phyloP scores from a whole-genome alignment of 1,140 invertebrate species.

The Caenorhabditis latens region DNA sequence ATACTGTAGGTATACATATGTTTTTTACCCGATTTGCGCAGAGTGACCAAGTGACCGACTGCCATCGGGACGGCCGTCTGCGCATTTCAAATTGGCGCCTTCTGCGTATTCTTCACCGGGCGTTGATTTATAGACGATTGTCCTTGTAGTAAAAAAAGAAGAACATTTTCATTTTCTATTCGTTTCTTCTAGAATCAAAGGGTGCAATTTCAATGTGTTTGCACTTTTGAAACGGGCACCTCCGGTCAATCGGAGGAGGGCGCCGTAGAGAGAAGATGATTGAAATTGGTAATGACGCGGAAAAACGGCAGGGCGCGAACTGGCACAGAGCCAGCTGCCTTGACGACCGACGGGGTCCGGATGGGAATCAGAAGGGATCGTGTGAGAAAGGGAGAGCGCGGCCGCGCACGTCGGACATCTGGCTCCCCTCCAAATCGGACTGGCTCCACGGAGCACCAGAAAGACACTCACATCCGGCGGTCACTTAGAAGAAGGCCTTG shows the following conservation, averaged over 20 bases:
- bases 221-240: conserved; percentile 39
- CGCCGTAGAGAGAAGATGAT: background rate
- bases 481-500: background rate
- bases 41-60: conserved; percentile 21
- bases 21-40: background rate
- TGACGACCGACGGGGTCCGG: conserved; percentile 25
- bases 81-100: conserved; percentile 26
- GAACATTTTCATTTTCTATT: background rate
- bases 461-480: conserved; percentile 35
- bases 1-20: background rate
- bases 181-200: background rate
- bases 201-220: conserved; percentile 40
- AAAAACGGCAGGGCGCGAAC: background rate
- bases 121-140: conserved; percentile 18
- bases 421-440: background rate
- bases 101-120: background rate
- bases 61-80: background rate
- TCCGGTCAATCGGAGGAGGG: background rate
- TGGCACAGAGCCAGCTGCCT: conserved; percentile 48
- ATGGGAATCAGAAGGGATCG: conserved; percentile 26
- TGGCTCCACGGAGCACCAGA: background rate
- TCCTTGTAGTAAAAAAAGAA: conserved; percentile 14
- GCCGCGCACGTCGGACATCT: conserved; percentile 21
- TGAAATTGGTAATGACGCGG: conserved; percentile 51
- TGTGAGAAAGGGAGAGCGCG: background rate